phyloP scores from a whole-genome alignment of 1,140 invertebrate species.

The Luehdorfia chinensis region DNA sequence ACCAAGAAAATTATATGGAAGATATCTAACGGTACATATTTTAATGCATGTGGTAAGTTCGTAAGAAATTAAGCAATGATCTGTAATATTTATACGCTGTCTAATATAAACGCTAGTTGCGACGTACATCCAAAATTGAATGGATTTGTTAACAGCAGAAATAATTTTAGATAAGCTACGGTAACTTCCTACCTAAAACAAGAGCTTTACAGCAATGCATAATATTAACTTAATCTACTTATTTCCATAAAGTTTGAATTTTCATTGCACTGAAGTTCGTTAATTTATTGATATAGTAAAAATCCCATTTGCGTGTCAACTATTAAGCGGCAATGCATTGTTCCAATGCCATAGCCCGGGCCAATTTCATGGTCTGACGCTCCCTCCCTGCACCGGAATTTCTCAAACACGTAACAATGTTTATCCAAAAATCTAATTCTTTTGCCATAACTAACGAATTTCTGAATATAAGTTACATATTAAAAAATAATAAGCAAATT shows the following conservation, averaged over 20 bases:
- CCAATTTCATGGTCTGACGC: slow-evolving; percentile 73
- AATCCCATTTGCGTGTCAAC: slow-evolving; percentile 45
- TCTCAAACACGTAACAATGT: slow-evolving; percentile 39
- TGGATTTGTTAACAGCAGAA: too few species aligned
- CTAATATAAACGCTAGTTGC: too few species aligned
- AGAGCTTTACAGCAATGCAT: neutral
- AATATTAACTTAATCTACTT: neutral
- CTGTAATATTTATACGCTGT: too few species aligned
- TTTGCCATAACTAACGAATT: slow-evolving; percentile 18
- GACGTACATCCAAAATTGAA: too few species aligned
- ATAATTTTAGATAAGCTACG: too few species aligned
- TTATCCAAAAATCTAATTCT: slow-evolving; percentile 2
- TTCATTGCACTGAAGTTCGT: slow-evolving; percentile 19
- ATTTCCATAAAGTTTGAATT: slow-evolving; percentile 7
- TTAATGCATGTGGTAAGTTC: too few species aligned
- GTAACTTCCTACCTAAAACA: too few species aligned
- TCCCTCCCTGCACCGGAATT: slow-evolving; percentile 44
- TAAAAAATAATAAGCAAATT: too few species aligned
- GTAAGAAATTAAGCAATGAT: too few species aligned
- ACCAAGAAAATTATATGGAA: too few species aligned
- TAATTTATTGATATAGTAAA: slow-evolving; percentile 43
- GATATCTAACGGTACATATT: too few species aligned
- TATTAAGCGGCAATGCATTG: slow-evolving; percentile 55
- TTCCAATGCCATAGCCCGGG: slow-evolving; percentile 44
- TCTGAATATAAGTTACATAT: too few species aligned